Evolutionary conservation across 2,113 vertebrate species (phyloP), one percentile per base, ranked within the genome.

Genomic region (Peromyscus californicus): DNA sequence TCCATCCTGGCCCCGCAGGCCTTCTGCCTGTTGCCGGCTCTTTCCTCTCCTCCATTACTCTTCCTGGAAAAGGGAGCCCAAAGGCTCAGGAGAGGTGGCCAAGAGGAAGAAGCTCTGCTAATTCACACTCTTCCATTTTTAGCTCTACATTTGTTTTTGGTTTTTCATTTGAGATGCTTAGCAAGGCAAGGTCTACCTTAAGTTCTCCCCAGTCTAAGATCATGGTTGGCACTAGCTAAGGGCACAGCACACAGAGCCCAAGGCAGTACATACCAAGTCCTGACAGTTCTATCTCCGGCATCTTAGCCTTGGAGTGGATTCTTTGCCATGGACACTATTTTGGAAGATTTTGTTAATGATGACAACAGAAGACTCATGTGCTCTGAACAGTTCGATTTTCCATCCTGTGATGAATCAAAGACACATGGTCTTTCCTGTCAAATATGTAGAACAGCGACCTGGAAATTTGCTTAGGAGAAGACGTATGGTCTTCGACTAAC

Each of bases 311-410:
- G 5, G 12, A 39, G 59, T 12, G 7, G 15, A 72, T 83, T 48
- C 39, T 57, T 80, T 79, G 36, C 90, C n/a, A 5, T 3, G 36
- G 84, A 69, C 24, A 65, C 36, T 17, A 4, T 65, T 65, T 65
- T n/a, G 59, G 76, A 94, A 90, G 72, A 67, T 63, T 82, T 82
- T 72, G n/a, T 87, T 54, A 79, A 86, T 36, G 88, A 85, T 36
- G 70, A 80, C 70, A 6, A 84, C 51, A 92, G 80, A 78, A 26
- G 36, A 74, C 83, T 61, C 36, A 59, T 19, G 1, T 39, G 48
- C 26, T 31, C 0, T 57, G 42, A 79, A 83, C 90, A 82, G 91
- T n/a, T 74, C 48, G 22, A 1, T 3, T 96, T 93, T 54, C 89
- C 51, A 59, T 84, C 91, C 67, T 67, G 19, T 65, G 51, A 76